These are phyloP conservation scores for Incurvaria masculella DNA, from an alignment of 2,888 invertebrate genomes.

Conservation along the genomic window DNA sequence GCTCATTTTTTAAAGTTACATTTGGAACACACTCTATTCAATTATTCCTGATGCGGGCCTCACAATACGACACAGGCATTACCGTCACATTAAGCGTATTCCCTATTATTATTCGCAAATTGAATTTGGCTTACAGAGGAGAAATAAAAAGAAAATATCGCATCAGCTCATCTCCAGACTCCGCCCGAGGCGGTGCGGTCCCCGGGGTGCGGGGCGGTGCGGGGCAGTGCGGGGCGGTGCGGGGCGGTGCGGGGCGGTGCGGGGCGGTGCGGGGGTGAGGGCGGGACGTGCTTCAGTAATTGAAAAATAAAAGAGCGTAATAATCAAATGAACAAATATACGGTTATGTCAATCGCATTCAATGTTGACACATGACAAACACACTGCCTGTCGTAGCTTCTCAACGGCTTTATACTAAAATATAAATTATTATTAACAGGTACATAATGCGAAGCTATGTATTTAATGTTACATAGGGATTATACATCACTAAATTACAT, in stretches of 20 bases:
- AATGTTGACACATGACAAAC: too few relatives aligned
- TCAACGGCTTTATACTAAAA: too few relatives aligned
- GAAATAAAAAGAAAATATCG: not conserved
- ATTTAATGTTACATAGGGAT: too few relatives aligned
- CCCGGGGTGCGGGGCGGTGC: not conserved
- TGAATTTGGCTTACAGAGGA: not conserved
- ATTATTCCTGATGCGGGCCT: too few relatives aligned
- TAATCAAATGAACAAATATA: slow-evolving; percentile 56
- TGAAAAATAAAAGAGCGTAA: slow-evolving; percentile 57
- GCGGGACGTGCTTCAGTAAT: slow-evolving; percentile 44
- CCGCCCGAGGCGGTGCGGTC: not conserved
- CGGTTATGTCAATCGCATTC: too few relatives aligned
- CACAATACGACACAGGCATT: not conserved
- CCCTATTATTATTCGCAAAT: not conserved
- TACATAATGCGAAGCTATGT: too few relatives aligned
- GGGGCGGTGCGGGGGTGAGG: not conserved
- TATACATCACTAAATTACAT: too few relatives aligned
- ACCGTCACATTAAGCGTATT: not conserved
- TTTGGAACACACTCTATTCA: too few relatives aligned
- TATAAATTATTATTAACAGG: too few relatives aligned
- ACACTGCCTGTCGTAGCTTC: too few relatives aligned
- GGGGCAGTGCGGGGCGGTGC: not conserved
- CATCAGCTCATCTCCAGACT: not conserved
- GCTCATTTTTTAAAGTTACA: too few relatives aligned
- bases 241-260: not conserved